Evolutionary conservation across 2,797 vertebrate genomes (phyloP).

Genomic region (Scyliorhinus canicula): DNA sequence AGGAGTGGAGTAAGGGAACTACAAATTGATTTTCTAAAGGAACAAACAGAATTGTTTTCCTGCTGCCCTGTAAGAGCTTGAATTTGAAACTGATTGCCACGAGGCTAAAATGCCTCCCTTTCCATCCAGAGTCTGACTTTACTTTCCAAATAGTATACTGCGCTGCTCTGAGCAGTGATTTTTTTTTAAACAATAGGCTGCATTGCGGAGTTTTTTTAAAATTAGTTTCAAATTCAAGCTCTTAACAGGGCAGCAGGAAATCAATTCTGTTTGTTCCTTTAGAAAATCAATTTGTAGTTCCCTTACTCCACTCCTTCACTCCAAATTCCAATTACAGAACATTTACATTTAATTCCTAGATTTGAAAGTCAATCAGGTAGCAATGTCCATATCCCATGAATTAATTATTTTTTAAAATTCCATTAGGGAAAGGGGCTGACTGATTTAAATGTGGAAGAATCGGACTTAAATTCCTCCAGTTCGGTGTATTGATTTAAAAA

Average conservation of each 20-base stretch:
- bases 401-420: no score
- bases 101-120: not conserved
- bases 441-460: not conserved
- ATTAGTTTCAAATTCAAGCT: not conserved
- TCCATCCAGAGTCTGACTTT: not conserved
- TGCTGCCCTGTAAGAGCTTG: not conserved
- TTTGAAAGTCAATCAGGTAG: no score
- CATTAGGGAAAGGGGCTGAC: not conserved
- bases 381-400: no score
- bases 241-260: not conserved
- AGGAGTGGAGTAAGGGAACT: not conserved
- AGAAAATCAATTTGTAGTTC: not conserved
- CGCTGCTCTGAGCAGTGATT: not conserved
- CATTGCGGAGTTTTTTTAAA: not conserved
- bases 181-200: no score
- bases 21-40: not conserved
- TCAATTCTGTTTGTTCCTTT: not conserved
- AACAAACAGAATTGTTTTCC: not conserved
- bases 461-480: not conserved
- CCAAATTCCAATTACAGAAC: not conserved
- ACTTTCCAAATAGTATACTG: not conserved
- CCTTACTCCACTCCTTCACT: not conserved
- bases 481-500: no score
- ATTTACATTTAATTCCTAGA: not conserved
- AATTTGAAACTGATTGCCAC: not conserved